These are phyloP conservation scores for Anomalospiza imberbis DNA, from an alignment of 2,797 vertebrate species.

Conservation along the genomic window DNA sequence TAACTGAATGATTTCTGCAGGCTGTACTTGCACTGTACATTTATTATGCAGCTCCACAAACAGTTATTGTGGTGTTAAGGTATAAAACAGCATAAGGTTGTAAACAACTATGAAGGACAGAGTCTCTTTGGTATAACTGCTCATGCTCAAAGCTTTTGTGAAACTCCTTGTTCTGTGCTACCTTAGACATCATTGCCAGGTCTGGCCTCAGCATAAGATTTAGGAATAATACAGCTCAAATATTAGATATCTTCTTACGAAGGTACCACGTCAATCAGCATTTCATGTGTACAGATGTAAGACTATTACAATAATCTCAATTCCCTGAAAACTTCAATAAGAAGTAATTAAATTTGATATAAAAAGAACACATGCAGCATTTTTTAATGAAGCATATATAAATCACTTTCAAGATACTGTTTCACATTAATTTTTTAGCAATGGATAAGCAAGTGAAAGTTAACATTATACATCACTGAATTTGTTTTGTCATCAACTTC, in stretches of 20 bases:
- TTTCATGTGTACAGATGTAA: background rate
- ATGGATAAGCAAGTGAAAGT: background rate
- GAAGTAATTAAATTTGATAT: background rate
- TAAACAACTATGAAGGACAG: background rate
- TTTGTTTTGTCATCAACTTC: background rate
- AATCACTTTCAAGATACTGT: background rate
- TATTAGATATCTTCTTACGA: background rate
- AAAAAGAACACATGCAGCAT: background rate
- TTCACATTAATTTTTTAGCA: background rate
- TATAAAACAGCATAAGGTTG: background rate
- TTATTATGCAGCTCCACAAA: background rate
- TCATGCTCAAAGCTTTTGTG: background rate
- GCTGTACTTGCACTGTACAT: background rate
- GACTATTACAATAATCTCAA: background rate
- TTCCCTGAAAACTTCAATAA: background rate
- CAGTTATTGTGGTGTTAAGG: background rate
- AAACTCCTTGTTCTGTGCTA: background rate
- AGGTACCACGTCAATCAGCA: background rate
- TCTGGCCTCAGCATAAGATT: background rate
- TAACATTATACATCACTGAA: background rate
- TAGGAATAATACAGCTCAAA: background rate
- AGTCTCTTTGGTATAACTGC: background rate
- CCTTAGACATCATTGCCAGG: background rate
- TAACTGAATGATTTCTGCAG: background rate
- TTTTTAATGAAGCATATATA: background rate